Evolutionary conservation across 2,888 invertebrate species (phyloP).

Genomic region (Leptopilina drosophilae): DNA sequence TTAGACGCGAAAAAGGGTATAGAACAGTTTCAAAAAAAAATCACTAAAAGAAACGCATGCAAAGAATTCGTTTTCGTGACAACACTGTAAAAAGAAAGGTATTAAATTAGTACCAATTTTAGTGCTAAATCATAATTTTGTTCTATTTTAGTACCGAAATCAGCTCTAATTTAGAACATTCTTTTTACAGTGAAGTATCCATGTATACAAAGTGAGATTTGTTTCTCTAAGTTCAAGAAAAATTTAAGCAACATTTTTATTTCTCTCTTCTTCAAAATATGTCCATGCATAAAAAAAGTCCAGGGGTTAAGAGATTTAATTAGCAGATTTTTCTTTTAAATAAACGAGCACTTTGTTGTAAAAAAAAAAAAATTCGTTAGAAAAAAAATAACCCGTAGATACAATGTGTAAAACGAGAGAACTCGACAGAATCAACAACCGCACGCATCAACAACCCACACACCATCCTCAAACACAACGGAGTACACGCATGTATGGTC

Average conservation of each 20-base stretch:
- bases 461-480: conserved; percentile 68
- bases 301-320: too few relatives aligned
- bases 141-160: too few relatives aligned
- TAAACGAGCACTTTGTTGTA: conserved; percentile 35
- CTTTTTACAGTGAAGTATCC: too few relatives aligned
- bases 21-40: conserved; percentile 57
- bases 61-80: conserved; percentile 68
- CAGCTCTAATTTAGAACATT: too few relatives aligned
- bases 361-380: conserved; percentile 11
- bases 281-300: background rate
- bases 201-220: conserved; percentile 49
- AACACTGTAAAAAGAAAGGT: too few relatives aligned
- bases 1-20: conserved; percentile 63
- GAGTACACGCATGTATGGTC: conserved; percentile 64
- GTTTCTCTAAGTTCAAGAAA: background rate
- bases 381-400: conserved; percentile 49
- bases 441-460: conserved; percentile 67
- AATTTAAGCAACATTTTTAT: background rate
- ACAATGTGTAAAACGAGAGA: conserved; percentile 59
- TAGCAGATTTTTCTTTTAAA: background rate
- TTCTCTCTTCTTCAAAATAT: too few relatives aligned
- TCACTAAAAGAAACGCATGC: conserved; percentile 67
- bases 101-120: too few relatives aligned
- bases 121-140: too few relatives aligned
- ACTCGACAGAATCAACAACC: conserved; percentile 63